phyloP scores from a whole-genome alignment of 1,140 invertebrate genomes.

The Euura saliciscinereae region DNA sequence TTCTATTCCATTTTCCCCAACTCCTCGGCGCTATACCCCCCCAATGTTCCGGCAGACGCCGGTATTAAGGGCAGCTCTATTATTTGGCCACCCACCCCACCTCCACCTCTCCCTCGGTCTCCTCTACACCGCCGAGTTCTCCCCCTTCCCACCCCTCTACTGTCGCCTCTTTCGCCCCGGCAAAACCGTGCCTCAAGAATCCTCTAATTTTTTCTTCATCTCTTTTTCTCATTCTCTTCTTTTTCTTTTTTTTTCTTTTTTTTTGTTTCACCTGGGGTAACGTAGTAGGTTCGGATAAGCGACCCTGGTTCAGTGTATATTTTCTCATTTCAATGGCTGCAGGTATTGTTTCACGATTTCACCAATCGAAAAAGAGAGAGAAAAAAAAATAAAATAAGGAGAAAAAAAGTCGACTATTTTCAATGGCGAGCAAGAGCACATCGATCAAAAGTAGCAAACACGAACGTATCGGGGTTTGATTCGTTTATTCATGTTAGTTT shows the following conservation, averaged over 20 bases:
- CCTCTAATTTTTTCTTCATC: slow-evolving; percentile 38
- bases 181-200: slow-evolving; percentile 42
- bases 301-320: not conserved
- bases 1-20: slow-evolving; percentile 40
- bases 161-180: slow-evolving; percentile 35
- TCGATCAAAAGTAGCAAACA: not conserved
- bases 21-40: slow-evolving; percentile 24
- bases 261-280: not conserved
- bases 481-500: too few species aligned
- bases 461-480: too few species aligned
- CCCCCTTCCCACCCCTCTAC: not conserved
- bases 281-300: not conserved
- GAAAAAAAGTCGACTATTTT: not conserved
- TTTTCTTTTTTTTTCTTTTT: not conserved
- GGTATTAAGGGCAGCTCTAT: slow-evolving; percentile 52
- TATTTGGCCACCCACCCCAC: slow-evolving; percentile 44
- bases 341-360: not conserved
- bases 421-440: not conserved
- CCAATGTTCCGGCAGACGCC: slow-evolving; percentile 33
- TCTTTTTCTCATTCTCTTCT: not conserved
- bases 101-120: not conserved
- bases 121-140: not conserved
- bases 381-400: too few species aligned
- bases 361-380: not conserved
- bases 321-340: not conserved